Percentiles rank a stretch among this genome's conserved stretches.
Evolutionary conservation across 2,888 invertebrate genomes (phyloP).

Genomic region (Phaedon cochleariae): DNA sequence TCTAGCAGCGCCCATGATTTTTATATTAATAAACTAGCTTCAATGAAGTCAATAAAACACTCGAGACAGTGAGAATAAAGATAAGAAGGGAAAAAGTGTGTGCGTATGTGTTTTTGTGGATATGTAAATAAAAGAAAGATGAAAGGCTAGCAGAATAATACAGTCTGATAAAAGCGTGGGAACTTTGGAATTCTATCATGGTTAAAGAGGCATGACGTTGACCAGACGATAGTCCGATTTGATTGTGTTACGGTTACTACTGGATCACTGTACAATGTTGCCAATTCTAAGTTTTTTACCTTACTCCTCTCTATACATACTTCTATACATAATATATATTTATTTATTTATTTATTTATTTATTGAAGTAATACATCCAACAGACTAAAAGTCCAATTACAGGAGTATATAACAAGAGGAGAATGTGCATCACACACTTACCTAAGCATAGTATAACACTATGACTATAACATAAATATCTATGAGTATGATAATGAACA

Average conservation of each 20-base stretch:
- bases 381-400: too few relatives aligned
- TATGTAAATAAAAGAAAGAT: slow-evolving; percentile 12
- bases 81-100: not conserved
- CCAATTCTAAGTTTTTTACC: too few relatives aligned
- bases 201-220: slow-evolving; percentile 15
- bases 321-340: too few relatives aligned
- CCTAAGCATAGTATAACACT: too few relatives aligned
- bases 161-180: slow-evolving; percentile 16
- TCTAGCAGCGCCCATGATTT: not conserved
- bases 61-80: slow-evolving; percentile 3
- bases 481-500: too few relatives aligned
- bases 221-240: slow-evolving; percentile 6
- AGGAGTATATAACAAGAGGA: too few relatives aligned
- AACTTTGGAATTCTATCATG: slow-evolving; percentile 5
- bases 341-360: too few relatives aligned
- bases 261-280: not conserved
- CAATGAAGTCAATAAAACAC: not conserved
- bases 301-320: too few relatives aligned
- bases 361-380: too few relatives aligned
- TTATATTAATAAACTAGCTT: too few relatives aligned
- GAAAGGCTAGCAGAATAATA: slow-evolving; percentile 2
- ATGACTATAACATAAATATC: too few relatives aligned
- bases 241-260: not conserved
- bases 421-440: too few relatives aligned
- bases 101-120: not conserved